Percentiles rank a stretch among this genome's conserved stretches.
phyloP scores from a whole-genome alignment of 2,113 vertebrate species.

The Danionella cerebrum region DNA sequence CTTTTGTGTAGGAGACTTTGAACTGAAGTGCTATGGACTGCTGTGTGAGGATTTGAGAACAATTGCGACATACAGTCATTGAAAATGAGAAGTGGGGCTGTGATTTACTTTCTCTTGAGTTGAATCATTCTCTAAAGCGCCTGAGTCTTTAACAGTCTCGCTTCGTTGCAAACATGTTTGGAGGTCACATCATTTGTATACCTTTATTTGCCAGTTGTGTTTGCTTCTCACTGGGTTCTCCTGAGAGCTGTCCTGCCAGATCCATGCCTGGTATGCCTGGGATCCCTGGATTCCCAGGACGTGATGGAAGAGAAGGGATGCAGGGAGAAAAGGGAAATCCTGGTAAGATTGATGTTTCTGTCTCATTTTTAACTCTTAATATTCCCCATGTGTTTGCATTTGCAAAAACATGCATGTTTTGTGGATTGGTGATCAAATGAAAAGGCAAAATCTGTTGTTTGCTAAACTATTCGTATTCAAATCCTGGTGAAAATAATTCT shows the following conservation, averaged over 20 bases:
- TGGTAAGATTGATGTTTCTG: conserved; percentile 36
- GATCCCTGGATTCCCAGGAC: conserved; percentile 73
- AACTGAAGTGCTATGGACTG: too few relatives aligned
- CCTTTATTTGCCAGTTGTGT: conserved; percentile 27
- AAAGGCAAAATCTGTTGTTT: too few relatives aligned
- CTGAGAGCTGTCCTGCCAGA: conserved; percentile 18
- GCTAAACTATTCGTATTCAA: too few relatives aligned
- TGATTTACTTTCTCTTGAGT: background rate
- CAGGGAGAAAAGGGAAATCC: conserved; percentile 51
- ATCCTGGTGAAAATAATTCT: too few relatives aligned
- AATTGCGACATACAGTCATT: too few relatives aligned
- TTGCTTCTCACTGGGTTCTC: background rate
- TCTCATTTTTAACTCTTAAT: background rate
- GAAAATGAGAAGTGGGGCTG: too few relatives aligned
- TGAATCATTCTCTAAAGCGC: background rate
- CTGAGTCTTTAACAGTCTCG: background rate
- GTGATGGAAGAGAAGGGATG: conserved; percentile 74
- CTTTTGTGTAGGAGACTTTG: too few relatives aligned
- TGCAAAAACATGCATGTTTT: too few relatives aligned
- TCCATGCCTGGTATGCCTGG: conserved; percentile 72
- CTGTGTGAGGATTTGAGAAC: too few relatives aligned
- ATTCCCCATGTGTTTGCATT: too few relatives aligned
- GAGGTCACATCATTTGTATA: background rate
- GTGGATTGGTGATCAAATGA: too few relatives aligned
- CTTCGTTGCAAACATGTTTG: conserved; percentile 26